Evolutionary conservation across 2,888 invertebrate genomes (phyloP).

Genomic region (Atherix ibis): DNA sequence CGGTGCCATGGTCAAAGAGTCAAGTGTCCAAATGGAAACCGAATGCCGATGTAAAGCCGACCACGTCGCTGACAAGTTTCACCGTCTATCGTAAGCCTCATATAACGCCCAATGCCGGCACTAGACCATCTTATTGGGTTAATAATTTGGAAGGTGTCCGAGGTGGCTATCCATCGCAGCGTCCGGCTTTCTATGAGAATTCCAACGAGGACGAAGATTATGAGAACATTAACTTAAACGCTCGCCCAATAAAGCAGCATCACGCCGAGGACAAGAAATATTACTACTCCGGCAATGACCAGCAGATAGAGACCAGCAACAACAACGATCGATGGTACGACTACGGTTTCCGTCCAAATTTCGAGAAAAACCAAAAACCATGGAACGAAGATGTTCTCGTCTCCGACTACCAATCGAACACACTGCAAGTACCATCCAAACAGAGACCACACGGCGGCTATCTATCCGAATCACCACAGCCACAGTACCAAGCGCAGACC

Average conservation of each 20-base stretch:
- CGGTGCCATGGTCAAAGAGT: constrained; percentile 63
- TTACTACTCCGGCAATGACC: constrained; percentile 4
- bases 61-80: constrained; percentile 15
- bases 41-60: constrained; percentile 37
- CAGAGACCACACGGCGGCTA: neutral
- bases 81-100: constrained; percentile 12
- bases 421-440: constrained; percentile 4
- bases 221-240: neutral
- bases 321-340: constrained; percentile 11
- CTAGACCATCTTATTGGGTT: neutral
- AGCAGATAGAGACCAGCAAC: constrained; percentile 5
- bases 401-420: constrained; percentile 6
- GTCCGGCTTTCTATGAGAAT: constrained; percentile 3
- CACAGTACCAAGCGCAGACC: too few species aligned
- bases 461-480: neutral
- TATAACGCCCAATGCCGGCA: neutral
- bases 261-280: neutral
- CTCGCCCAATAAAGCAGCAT: neutral
- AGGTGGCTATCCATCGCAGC: constrained; percentile 1
- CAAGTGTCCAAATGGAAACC: constrained; percentile 70
- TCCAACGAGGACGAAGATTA: constrained; percentile 5
- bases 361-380: constrained; percentile 5
- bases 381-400: constrained; percentile 3
- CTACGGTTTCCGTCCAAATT: constrained; percentile 9
- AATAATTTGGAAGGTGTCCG: neutral